phyloP scores from a whole-genome alignment of 2,113 vertebrate species.

The Collichthys lucidus region DNA sequence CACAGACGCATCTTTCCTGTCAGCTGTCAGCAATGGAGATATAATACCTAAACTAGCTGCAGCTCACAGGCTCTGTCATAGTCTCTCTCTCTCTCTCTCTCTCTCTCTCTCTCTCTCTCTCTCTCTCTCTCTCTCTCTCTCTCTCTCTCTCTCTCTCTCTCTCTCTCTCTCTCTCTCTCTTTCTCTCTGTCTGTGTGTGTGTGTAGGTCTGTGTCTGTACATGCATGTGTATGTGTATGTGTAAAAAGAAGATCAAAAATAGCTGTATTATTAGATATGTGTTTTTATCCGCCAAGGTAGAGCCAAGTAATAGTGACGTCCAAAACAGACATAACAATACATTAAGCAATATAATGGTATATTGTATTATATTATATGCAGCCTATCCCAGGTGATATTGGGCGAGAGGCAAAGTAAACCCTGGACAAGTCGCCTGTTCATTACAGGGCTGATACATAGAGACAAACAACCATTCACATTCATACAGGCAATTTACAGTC shows the following conservation, averaged over 20 bases:
- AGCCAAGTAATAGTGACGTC: background rate
- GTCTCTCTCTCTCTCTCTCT: conserved; percentile 7
- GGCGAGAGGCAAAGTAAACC: too few relatives aligned
- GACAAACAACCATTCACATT: too few relatives aligned
- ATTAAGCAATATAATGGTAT: background rate
- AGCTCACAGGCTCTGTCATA: background rate
- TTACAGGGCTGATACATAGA: too few relatives aligned
- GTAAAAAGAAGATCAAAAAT: background rate
- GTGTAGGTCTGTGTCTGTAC: background rate
- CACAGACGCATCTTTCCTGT: conserved; percentile 1
- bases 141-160: conserved; percentile 3
- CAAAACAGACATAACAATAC: background rate
- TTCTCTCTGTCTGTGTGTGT: conserved; percentile 1
- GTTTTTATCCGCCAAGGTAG: too few relatives aligned
- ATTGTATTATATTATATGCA: too few relatives aligned
- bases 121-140: background rate
- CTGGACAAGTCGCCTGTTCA: too few relatives aligned
- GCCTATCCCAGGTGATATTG: too few relatives aligned
- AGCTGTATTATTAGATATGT: background rate
- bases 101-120: background rate
- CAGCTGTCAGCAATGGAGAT: conserved; percentile 28
- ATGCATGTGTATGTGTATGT: background rate
- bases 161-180: background rate
- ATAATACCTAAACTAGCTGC: background rate
- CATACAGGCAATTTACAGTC: too few relatives aligned